Conservation (phyloP, 2,113 vertebrate genomes). For the Myocastor coypus region DNA sequence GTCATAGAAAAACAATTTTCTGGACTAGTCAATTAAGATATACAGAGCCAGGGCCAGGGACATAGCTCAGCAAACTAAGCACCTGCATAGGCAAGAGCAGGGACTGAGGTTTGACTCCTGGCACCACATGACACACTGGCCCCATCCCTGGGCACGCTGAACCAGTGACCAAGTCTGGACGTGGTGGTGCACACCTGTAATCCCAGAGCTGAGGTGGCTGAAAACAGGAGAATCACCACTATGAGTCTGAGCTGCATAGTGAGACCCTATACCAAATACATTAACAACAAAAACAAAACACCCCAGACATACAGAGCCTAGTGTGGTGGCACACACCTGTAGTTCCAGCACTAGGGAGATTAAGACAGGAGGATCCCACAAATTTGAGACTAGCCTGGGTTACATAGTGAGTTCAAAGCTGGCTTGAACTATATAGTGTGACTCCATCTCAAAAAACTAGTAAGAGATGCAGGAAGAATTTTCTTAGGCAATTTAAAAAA, state of each 20-base stretch:
- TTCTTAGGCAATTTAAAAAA: not conserved
- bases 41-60: not conserved
- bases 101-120: too few relatives aligned
- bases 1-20: not conserved
- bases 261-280: too few relatives aligned
- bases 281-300: too few relatives aligned
- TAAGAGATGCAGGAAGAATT: not conserved
- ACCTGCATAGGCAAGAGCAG: too few relatives aligned
- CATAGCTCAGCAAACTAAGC: too few relatives aligned
- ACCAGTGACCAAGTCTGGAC: too few relatives aligned
- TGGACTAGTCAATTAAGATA: not conserved
- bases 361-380: not conserved
- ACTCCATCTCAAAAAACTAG: not conserved
- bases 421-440: not conserved
- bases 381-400: not conserved
- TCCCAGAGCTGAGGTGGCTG: too few relatives aligned
- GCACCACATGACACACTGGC: too few relatives aligned
- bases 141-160: too few relatives aligned
- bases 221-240: too few relatives aligned
- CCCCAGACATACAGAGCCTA: not conserved
- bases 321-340: not conserved
- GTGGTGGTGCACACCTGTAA: too few relatives aligned
- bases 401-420: not conserved
- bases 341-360: not conserved
- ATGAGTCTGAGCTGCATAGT: too few relatives aligned